Percentiles rank a stretch among this genome's conserved stretches.
These are phyloP conservation scores for Bombus waltoni DNA, from an alignment of 1,140 invertebrate species.

Conservation along the genomic window DNA sequence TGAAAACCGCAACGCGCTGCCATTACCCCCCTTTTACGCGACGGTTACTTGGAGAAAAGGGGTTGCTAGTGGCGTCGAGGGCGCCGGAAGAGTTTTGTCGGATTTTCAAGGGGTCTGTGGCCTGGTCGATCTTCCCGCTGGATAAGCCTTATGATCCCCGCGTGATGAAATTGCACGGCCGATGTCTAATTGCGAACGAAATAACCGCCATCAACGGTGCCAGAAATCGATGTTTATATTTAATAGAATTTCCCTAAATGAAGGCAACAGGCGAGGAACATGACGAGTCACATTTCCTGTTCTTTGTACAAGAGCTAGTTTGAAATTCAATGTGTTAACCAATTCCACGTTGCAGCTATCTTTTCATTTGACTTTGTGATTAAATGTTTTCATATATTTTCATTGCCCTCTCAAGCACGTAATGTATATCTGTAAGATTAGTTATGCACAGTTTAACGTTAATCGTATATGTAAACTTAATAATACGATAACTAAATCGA, in stretches of 20 bases:
- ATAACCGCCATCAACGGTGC: neutral
- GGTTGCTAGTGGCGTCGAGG: conserved; percentile 41
- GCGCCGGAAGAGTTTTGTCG: conserved; percentile 57
- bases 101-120: conserved; percentile 58
- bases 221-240: neutral
- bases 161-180: conserved; percentile 54
- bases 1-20: conserved; percentile 76
- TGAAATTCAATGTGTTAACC: neutral
- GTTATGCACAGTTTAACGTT: no score
- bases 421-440: no score
- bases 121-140: conserved; percentile 62
- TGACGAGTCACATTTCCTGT: neutral
- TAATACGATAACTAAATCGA: no score
- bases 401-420: no score
- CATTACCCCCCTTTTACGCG: conserved; percentile 68
- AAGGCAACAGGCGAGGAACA: neutral
- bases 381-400: no score
- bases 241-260: neutral
- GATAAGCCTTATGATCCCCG: conserved; percentile 70
- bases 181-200: conserved; percentile 43
- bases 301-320: neutral
- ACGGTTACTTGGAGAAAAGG: conserved; percentile 64
- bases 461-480: no score
- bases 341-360: neutral
- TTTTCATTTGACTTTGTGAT: no score